Evolutionary conservation across 2,888 invertebrate species (phyloP), one percentile per base, ranked within the genome.

Genomic region (Laothoe populi): DNA sequence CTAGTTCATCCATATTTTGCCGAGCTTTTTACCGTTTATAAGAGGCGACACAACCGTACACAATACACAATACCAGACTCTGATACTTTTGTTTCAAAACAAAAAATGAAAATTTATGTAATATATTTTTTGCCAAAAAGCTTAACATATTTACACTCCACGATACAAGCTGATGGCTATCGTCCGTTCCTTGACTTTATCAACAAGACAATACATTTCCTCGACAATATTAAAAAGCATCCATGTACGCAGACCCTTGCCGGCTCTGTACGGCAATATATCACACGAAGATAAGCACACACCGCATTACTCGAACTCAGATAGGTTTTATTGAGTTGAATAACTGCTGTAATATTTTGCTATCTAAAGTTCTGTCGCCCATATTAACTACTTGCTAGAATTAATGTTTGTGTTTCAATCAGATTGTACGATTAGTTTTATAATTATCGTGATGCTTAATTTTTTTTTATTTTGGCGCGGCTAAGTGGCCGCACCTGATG

Each of bases 211-310:
- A 35, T 53, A 19, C 16, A 11, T 35, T 11, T 31, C 35, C 31
- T 31, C 11, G 8, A 49, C n/a, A 35, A 35, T 35, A 19, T 35
- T 19, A 16, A 31, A 16, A 19, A 10, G 11, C 31, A 35, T 53
- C 31, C 16, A 21, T 53, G 53, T 53, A 53, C 53, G 35, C 4
- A 31, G 31, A 8, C 35, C 53, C 35, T 53, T 35, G 35, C 35
- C 13, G 19, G 31, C 31, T 16, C 53, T 35, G 31, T 19, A 45
- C 45, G 44, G 61, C 67, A 64, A 69, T 75, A 77, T 68, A 70
- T 76, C 70, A 77, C 65, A 49, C 2, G 53, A 19, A 73, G 77
- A 77, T 77, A 76, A 72, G 62, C 58, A 46, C 58, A 70, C 66
- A 59, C 23, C 44, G 59, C 24, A 45, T 59, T 45, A 59, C 53